Percentiles rank a stretch among this genome's conserved stretches.
phyloP scores from a whole-genome alignment of 2,888 invertebrate species.

The Agrenia bidenticulata region DNA sequence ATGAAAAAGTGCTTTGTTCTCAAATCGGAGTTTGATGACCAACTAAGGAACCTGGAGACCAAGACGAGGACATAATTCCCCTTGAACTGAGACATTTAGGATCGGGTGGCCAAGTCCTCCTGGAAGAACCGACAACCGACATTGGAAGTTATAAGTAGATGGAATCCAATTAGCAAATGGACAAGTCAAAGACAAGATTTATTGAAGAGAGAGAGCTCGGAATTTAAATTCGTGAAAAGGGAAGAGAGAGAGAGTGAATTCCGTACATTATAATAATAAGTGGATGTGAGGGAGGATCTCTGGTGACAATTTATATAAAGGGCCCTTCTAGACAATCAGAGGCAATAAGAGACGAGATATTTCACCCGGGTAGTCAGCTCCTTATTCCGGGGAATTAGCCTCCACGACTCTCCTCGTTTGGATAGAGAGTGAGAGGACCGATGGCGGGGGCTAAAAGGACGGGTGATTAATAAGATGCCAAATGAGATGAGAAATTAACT shows the following conservation, averaged over 20 bases:
- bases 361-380: conserved; percentile 21
- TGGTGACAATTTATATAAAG: too few species aligned
- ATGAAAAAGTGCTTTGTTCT: too few species aligned
- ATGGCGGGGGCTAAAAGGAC: conserved; percentile 14
- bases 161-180: background rate
- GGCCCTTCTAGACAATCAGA: conserved; percentile 17
- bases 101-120: too few species aligned
- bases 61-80: too few species aligned
- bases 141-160: background rate
- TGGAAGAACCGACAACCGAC: background rate
- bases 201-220: background rate
- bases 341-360: conserved; percentile 35
- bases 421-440: too few species aligned
- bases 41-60: too few species aligned
- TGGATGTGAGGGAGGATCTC: conserved; percentile 2
- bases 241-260: background rate
- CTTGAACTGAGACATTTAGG: too few species aligned
- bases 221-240: too few species aligned
- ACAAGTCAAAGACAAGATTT: conserved; percentile 9
- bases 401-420: background rate
- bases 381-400: conserved; percentile 10
- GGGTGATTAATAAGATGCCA: conserved; percentile 51
- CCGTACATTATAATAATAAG: background rate
- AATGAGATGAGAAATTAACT: conserved; percentile 37
- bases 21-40: too few species aligned